Base-by-base conservation (phyloP, 2,113 vertebrate species). In the Hemicordylus capensis region DNA sequence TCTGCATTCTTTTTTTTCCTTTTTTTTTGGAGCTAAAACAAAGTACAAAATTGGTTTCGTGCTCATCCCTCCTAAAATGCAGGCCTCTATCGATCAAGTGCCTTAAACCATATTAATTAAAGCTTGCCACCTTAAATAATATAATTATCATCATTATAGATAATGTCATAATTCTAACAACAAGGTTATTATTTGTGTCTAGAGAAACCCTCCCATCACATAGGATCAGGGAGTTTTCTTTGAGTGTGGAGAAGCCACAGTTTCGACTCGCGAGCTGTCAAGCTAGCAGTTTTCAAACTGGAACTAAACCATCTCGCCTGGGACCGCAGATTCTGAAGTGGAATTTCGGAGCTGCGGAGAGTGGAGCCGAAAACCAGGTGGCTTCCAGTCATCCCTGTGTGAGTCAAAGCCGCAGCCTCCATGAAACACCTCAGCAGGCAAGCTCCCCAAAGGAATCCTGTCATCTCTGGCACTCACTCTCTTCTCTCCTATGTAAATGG, bases 401-500 rank as follows among this genome's bases (percentile, higher is more conserved):
- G 81, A 93, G 87, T 93, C 89, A 93, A 94, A 88, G 89, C 85
- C 89, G 92, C 0, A 0, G 48, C 0, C 1, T 93, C 79, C 87
- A 90, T 88, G 86, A 1, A 93, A 90, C 78, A 85, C 89, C 88
- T 87, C 19, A 0, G 46, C 76, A 88, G 90, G 48, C 51, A 2
- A 88, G 80, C 19, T 95, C 92, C 91, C 94, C 86, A 93, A 93
- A 95, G 91, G 85, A 92, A 87, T 90, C 87, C 80, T 82, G 80
- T 82, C 80, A 58, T 82, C 70, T 74, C 54, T 24, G 10, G 74
- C 83, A 89, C 72, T 73, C 69, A 67, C 63, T 69, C 87, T 90
- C 88, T 93, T 93, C 90, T 92, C 88, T 93, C 89, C 91, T 93
- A 93, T 94, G 93, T 83, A 94, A 94, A 95, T 95, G 92, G 94